Evolutionary conservation across 2,113 vertebrate species (phyloP).

Genomic region (Pterophyllum scalare): DNA sequence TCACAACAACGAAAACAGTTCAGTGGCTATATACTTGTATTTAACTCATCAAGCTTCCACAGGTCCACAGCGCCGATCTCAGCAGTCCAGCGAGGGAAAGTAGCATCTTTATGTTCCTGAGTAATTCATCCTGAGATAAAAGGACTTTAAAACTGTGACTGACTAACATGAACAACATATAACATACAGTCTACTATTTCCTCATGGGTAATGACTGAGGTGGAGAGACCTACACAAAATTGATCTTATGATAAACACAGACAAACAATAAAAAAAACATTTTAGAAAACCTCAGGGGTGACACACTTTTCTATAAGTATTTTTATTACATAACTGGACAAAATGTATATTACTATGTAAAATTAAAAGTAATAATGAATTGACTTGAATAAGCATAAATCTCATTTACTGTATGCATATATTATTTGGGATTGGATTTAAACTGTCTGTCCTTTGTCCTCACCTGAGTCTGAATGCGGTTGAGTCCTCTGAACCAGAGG

Average conservation of each 20-base stretch:
- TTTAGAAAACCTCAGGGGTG: constrained; percentile 1
- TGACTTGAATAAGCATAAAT: neutral
- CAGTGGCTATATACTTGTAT: constrained; percentile 14
- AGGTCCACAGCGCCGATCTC: constrained; percentile 10
- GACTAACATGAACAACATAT: constrained; percentile 16
- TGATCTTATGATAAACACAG: constrained; percentile 17
- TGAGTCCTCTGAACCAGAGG: constrained; percentile 98
- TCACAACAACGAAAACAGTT: constrained; percentile 28
- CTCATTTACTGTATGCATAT: neutral
- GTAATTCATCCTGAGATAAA: constrained; percentile 58
- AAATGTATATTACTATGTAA: neutral
- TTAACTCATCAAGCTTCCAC: constrained; percentile 20
- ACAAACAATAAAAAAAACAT: constrained; percentile 4
- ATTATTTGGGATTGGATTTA: neutral
- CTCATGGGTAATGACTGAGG: neutral
- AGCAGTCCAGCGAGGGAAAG: constrained; percentile 12
- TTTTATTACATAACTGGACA: neutral
- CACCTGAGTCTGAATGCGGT: constrained; percentile 99
- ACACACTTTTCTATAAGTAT: neutral
- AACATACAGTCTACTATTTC: constrained; percentile 1
- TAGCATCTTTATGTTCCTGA: constrained; percentile 55
- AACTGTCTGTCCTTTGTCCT: constrained; percentile 26
- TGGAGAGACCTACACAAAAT: neutral
- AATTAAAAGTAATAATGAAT: neutral
- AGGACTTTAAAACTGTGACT: constrained; percentile 38